A percentile compares a stretch with the other conserved stretches of the same genome.
Evolutionary conservation across 2,888 invertebrate species (phyloP).

Genomic region (Plebejus argus): DNA sequence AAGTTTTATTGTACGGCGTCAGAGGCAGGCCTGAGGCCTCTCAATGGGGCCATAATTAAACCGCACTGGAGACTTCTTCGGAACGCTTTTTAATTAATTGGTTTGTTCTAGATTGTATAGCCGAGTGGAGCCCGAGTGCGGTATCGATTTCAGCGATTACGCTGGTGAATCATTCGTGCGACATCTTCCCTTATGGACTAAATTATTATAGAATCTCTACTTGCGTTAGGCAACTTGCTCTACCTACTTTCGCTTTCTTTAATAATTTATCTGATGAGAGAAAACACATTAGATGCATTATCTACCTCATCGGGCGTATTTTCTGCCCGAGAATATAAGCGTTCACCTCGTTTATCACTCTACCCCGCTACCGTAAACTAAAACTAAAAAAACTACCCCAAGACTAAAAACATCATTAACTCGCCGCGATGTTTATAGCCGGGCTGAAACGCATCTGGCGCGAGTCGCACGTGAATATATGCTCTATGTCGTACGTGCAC

Average conservation of each 20-base stretch:
- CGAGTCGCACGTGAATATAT: not conserved
- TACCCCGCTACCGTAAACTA: conserved; percentile 25
- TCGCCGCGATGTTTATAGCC: conserved; percentile 8
- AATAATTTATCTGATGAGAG: not conserved
- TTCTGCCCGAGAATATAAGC: not conserved
- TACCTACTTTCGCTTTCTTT: not conserved
- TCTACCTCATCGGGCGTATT: not conserved
- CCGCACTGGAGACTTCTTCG: conserved; percentile 62
- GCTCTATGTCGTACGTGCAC: not conserved
- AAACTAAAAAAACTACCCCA: conserved; percentile 25
- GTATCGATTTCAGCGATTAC: conserved; percentile 22
- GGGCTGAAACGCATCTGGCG: not conserved
- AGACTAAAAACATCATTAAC: conserved; percentile 29
- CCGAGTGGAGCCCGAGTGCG: conserved; percentile 34
- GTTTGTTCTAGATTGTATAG: conserved; percentile 57
- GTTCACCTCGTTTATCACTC: conserved; percentile 11
- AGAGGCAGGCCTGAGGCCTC: conserved; percentile 56
- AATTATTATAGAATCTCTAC: not conserved
- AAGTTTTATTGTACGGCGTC: conserved; percentile 73
- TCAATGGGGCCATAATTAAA: conserved; percentile 74
- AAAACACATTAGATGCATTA: not conserved
- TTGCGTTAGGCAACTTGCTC: not conserved
- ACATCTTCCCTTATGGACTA: not conserved
- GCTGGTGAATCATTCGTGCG: not conserved
- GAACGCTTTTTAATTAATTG: conserved; percentile 69